Evolutionary conservation across 2,113 vertebrate genomes (phyloP), one percentile per base, ranked within the genome.

Genomic region (Archocentrus centrarchus): DNA sequence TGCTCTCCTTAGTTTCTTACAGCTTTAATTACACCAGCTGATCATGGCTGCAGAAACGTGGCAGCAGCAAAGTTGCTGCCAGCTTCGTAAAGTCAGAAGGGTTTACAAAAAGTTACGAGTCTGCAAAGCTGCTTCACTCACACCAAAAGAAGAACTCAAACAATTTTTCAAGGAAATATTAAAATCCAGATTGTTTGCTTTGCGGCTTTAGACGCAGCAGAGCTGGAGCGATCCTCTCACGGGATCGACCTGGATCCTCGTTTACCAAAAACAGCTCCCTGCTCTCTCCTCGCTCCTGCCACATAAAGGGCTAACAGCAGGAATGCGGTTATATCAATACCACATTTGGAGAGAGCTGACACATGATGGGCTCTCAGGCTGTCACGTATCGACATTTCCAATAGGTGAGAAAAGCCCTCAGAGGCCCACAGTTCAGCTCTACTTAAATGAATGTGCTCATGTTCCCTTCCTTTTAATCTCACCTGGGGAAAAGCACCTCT

Each of bases 401-500:
- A 66, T 5, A 3, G 44, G 24, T 37, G 11, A 27, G 14, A 37
- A 37, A n/a, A 53, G 79, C 5, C 83, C 78, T 44, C 18, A 32
- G 70, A 84, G 80, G 17, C 55, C 41, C 11, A 35, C 32, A 35
- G 61, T 50, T 50, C 58, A 79, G 59, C 77, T 84, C 50, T 14
- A 35, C 50, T 84, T 37, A 64, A 66, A 83, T 84, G 79, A 66
- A 63, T 79, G 63, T 75, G 58, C 53, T 61, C 17, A 50, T 2
- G 8, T 47, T 75, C 7, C 32, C 30, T 24, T 79, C 59, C 44
- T 84, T 84, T 82, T 79, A 76, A 30, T 22, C 61, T n/a, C 79
- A 66, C 81, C 2, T 15, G 78, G 5, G 47, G 7, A 70, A 17
- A 53, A 27, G 24, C 63, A 13, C 37, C 58, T 75, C 39, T 24